Conservation (phyloP, 2,797 vertebrate species). For the Fistularia commersonii region DNA sequence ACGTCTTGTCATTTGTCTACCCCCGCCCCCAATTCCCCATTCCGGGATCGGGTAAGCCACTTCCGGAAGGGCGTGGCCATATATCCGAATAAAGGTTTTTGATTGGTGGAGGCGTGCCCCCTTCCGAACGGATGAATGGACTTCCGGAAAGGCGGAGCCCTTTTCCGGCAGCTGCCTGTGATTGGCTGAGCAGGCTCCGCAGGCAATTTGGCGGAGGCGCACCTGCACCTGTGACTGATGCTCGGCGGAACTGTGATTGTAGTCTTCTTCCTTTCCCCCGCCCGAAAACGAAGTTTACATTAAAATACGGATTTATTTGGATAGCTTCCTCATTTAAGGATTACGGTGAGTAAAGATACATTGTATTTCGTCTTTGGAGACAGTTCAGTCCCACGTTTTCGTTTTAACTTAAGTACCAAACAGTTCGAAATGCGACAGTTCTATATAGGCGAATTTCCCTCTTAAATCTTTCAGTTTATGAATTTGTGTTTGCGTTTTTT, state of each 20-base stretch:
- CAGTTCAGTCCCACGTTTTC: background rate
- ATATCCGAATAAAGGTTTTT: background rate
- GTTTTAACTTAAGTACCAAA: too few species aligned
- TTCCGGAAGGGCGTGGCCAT: too few species aligned
- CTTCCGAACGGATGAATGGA: background rate
- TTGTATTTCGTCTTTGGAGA: background rate
- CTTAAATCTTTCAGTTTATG: too few species aligned
- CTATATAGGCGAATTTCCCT: too few species aligned
- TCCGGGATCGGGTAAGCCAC: too few species aligned
- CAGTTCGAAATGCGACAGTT: too few species aligned
- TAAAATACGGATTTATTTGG: background rate
- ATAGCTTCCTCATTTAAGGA: conserved; percentile 4
- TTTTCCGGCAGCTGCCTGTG: background rate
- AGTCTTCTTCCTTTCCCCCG: background rate
- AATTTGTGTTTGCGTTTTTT: too few species aligned
- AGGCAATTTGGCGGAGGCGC: conserved; percentile 32
- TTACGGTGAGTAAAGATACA: conserved; percentile 32
- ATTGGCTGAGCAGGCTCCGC: conserved; percentile 17
- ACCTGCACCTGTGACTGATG: conserved; percentile 32
- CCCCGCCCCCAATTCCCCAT: too few species aligned
- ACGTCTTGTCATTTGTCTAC: too few species aligned
- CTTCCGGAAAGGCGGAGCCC: conserved; percentile 15
- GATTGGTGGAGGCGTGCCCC: background rate
- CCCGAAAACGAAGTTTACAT: conserved; percentile 17
- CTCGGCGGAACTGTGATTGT: conserved; percentile 18